These are phyloP conservation scores for Scatophagus argus DNA, from an alignment of 2,113 vertebrate species.

Conservation along the genomic window DNA sequence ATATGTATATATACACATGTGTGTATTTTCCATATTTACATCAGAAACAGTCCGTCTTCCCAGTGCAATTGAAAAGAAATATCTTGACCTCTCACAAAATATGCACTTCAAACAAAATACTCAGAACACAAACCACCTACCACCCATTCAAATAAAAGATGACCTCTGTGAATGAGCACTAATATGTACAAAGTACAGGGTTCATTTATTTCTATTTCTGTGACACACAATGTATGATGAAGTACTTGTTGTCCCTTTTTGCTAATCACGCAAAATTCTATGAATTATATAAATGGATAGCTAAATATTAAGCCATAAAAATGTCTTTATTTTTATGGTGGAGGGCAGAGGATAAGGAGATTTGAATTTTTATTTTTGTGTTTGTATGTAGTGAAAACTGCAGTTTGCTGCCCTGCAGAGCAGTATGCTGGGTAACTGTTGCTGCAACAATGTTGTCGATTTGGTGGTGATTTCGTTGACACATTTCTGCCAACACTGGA, in stretches of 20 bases:
- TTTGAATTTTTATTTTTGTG: background rate
- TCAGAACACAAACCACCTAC: background rate
- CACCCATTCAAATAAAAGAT: background rate
- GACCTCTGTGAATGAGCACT: background rate
- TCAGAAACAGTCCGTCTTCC: background rate
- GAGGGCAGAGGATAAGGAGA: too few species aligned
- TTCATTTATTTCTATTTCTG: too few species aligned
- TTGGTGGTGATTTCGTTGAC: constrained; percentile 14
- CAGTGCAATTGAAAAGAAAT: constrained; percentile 5
- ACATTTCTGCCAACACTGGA: constrained; percentile 19
- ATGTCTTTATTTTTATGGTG: too few species aligned
- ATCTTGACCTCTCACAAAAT: background rate
- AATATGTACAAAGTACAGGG: too few species aligned
- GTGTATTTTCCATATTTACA: too few species aligned
- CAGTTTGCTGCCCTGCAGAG: constrained; percentile 19
- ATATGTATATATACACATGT: too few species aligned
- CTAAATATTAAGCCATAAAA: too few species aligned
- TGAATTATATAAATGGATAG: too few species aligned
- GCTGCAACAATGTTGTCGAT: constrained; percentile 18
- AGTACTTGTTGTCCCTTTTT: too few species aligned
- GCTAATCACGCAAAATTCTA: too few species aligned
- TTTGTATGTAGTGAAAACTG: constrained; percentile 8
- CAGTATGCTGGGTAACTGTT: constrained; percentile 32
- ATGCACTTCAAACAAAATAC: constrained; percentile 12
- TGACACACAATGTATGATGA: too few species aligned